Conservation (phyloP, 1,140 invertebrate species). For the Tribolium madens region DNA sequence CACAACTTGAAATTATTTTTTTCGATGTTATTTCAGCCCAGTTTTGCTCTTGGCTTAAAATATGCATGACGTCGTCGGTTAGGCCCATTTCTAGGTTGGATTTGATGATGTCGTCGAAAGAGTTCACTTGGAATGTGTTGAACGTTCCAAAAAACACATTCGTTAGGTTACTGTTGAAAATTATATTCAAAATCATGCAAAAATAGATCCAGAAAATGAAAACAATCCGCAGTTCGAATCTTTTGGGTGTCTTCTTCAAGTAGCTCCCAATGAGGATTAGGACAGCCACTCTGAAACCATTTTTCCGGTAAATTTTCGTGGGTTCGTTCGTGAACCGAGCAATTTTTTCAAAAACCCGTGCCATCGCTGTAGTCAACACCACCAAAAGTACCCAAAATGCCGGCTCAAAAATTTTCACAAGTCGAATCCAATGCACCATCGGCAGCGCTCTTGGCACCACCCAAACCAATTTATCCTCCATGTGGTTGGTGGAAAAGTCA, state of each 20-base stretch:
- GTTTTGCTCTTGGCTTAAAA: not conserved
- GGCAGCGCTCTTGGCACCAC: not conserved
- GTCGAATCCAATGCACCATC: not conserved
- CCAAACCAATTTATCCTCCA: slow-evolving; percentile 12
- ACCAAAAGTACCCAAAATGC: not conserved
- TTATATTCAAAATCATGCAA: slow-evolving; percentile 16
- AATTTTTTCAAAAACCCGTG: not conserved
- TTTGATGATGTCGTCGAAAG: slow-evolving; percentile 5
- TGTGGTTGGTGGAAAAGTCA: not conserved
- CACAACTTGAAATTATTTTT: not conserved
- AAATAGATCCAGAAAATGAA: slow-evolving; percentile 20
- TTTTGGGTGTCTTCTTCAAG: slow-evolving; percentile 1
- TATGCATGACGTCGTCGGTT: slow-evolving; percentile 2
- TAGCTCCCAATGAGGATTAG: not conserved
- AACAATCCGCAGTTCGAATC: not conserved
- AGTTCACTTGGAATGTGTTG: not conserved
- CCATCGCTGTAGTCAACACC: not conserved
- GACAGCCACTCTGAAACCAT: not conserved
- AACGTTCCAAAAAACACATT: slow-evolving; percentile 28
- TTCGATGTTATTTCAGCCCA: not conserved
- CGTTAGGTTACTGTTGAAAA: slow-evolving; percentile 3
- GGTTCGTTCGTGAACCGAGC: not conserved
- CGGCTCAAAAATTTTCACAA: not conserved
- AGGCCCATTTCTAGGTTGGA: not conserved
- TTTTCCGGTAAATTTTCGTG: not conserved